phyloP scores from a whole-genome alignment of 2,113 vertebrate genomes.

The Vireo altiloquus region DNA sequence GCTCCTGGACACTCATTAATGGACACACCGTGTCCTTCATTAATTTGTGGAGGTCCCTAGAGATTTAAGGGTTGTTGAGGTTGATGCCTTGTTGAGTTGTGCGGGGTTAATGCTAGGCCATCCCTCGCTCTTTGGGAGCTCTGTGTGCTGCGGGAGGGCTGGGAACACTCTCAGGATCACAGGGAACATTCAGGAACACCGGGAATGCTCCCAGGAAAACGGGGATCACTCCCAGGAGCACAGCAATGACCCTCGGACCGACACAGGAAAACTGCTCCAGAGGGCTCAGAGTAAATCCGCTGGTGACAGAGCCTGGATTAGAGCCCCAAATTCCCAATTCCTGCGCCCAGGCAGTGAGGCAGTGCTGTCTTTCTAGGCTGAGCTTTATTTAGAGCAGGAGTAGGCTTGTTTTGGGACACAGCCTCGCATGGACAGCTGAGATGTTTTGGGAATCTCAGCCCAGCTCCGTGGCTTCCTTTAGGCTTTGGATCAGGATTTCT shows the following conservation, averaged over 20 bases:
- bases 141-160: accelerated
- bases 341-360: background rate
- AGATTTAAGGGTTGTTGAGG: background rate
- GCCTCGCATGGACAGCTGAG: background rate
- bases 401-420: background rate
- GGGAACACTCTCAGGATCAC: background rate
- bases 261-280: accelerated
- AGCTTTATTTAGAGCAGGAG: background rate
- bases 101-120: background rate
- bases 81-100: background rate
- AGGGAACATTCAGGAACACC: background rate
- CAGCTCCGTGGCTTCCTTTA: background rate
- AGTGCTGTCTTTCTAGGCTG: background rate
- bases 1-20: background rate
- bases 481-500: background rate
- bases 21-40: background rate
- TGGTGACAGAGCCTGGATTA: background rate
- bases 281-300: background rate
- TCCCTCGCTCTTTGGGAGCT: accelerated
- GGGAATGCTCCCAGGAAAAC: background rate
- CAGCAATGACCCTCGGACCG: accelerated
- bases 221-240: background rate
- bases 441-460: background rate
- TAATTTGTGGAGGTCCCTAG: accelerated
- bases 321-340: background rate